A percentile compares a stretch with the other conserved stretches of the same genome.
These are phyloP conservation scores for Chaenodraco wilsoni DNA, from an alignment of 2,797 vertebrate species.

Conservation along the genomic window DNA sequence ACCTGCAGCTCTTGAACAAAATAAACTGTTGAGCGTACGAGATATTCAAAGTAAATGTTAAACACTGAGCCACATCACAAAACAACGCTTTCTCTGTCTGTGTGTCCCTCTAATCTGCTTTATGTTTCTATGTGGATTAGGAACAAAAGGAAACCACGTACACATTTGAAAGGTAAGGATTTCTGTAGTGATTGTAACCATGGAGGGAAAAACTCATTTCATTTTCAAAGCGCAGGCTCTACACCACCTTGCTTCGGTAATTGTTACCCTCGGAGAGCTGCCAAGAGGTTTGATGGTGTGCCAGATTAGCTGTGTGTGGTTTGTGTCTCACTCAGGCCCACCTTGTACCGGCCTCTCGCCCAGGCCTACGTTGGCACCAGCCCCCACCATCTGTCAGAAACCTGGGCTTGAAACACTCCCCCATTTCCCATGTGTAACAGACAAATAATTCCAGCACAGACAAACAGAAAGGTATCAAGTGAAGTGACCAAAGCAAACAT, in stretches of 20 bases:
- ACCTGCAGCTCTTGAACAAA: slow-evolving; percentile 32
- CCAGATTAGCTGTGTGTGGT: slow-evolving; percentile 76
- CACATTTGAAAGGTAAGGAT: slow-evolving; percentile 58
- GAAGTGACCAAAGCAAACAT: slow-evolving; percentile 1
- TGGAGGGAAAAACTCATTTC: slow-evolving; percentile 58
- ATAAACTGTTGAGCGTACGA: slow-evolving; percentile 22
- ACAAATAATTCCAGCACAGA: slow-evolving; percentile 36
- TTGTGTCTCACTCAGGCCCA: slow-evolving; percentile 72
- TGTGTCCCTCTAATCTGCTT: slow-evolving; percentile 49
- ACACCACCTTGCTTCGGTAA: slow-evolving; percentile 68
- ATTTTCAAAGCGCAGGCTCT: slow-evolving; percentile 63
- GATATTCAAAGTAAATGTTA: slow-evolving; percentile 40
- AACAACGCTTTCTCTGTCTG: slow-evolving; percentile 19
- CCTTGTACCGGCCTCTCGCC: slow-evolving; percentile 69
- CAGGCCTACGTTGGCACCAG: slow-evolving; percentile 66
- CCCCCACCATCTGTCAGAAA: slow-evolving; percentile 74
- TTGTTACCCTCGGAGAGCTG: slow-evolving; percentile 69
- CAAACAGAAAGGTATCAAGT: slow-evolving; percentile 21
- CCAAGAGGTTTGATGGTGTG: slow-evolving; percentile 66
- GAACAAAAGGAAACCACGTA: slow-evolving; percentile 45
- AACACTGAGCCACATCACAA: slow-evolving; percentile 11
- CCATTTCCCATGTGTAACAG: neutral
- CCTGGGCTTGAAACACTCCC: slow-evolving; percentile 47
- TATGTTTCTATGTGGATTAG: slow-evolving; percentile 44
- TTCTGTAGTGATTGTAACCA: slow-evolving; percentile 55